Evolutionary conservation across 2,113 vertebrate genomes (phyloP), one percentile per base, ranked within the genome.

Genomic region (Pelmatolapia mariae): DNA sequence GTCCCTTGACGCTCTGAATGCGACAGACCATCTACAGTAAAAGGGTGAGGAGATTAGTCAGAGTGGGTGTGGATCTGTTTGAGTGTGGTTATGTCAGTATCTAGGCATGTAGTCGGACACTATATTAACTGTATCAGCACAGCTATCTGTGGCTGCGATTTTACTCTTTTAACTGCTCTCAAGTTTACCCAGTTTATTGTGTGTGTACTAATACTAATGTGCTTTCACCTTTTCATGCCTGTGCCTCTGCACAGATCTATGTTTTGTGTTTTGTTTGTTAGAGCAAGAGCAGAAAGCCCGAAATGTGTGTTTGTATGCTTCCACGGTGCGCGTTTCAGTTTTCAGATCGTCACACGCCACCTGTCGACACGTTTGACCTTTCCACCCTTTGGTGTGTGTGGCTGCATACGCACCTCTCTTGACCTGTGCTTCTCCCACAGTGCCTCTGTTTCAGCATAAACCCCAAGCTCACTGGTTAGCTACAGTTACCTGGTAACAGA

Each of bases 401-500:
- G 18, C 56, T 9, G 57, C 4, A 3, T 61, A 15, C 24, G 12
- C 19, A 8, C 50, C 83, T 54, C 59, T 57, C 86, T 33, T 87
- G 87, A 90, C 88, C 91, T 73, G 59, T 82, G 63, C 29, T 4
- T 31, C 68, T 89, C 89, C 79, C 84, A 63, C 84, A 19, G 85
- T 87, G 83, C 84, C 43, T 43, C 22, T 63, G 81, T 52, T 87
- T 86, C 22, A 12, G 8, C 13, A n/a, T 33, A 16, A 45, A 22
- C 89, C 82, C 87, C 8, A n/a, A 86, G 78, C 79, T 93, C 90
- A 89, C 94, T 86, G 59, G 73, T 9, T 56, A 89, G 89, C 71
- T 88, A 80, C 54, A 59, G 80, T 92, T 92, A 93, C 90, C 90
- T 90, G 89, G 90, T 83, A 92, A 92, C 93, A 88, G 92, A 87